Evolutionary conservation across 2,113 vertebrate species (phyloP), one percentile per base, ranked within the genome.

Genomic region (Vicugna pacos): DNA sequence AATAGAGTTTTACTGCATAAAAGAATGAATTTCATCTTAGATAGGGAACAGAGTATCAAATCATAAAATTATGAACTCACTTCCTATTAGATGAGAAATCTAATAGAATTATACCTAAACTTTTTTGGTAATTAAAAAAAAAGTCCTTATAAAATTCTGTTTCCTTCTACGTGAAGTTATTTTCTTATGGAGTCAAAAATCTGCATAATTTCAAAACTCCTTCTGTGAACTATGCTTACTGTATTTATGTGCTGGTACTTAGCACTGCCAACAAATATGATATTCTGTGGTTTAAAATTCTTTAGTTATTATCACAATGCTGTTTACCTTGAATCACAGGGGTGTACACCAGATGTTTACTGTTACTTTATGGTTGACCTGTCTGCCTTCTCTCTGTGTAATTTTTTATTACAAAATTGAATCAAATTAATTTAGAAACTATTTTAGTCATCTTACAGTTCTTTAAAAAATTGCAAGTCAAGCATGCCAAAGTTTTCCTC

Each of bases 401-500:
- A 58, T 48, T 56, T 93, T 50, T 75, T 75, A 56, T 69, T 87
- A 30, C 46, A 1, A 73, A 94, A 52, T 48, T 35, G 19, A 77
- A 89, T 32, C n/a, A 46, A 65, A 75, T 58, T 89, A 81, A 65
- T 89, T 48, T 73, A 46, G 67, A 73, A 88, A 88, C 52, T 60
- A 60, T 73, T 82, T 75, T 65, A 73, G 22, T 73, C 46, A 82
- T n/a, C 20, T 82, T 82, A 72, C 5, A 77, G 20, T 60, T 28
- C 70, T 62, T 93, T 93, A 14, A 52, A 73, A 94, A 94, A 72
- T 32, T 65, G 46, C n/a, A 89, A 81, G n/a, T 73, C n/a, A 82
- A 75, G 50, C 42, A 64, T 73, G 76, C 46, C n/a, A 73, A 64
- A 69, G n/a, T 64, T 75, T 81, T 58, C 14, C 20, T 72, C 56